A percentile compares a stretch with the other conserved stretches of the same genome.
Evolutionary conservation across 2,797 vertebrate species (phyloP).

Genomic region (Pseudochirops corinnae): DNA sequence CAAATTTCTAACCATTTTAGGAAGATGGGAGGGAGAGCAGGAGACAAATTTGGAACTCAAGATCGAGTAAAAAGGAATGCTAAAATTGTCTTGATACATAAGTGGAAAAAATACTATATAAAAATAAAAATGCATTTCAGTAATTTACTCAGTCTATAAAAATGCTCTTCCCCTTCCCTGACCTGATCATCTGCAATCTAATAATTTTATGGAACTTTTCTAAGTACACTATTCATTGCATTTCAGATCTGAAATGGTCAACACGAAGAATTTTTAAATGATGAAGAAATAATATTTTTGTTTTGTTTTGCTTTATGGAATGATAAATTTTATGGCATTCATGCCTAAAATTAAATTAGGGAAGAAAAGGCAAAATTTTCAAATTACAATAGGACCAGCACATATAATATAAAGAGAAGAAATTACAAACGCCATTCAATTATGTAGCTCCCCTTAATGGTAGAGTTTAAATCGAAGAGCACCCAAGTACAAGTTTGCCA

Average conservation of each 20-base stretch:
- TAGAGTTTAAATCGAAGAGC: constrained; percentile 72
- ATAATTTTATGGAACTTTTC: constrained; percentile 67
- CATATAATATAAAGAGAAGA: constrained; percentile 58
- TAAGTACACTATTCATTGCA: constrained; percentile 60
- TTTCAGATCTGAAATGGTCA: constrained; percentile 73
- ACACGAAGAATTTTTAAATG: constrained; percentile 64
- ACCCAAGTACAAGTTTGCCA: constrained; percentile 41
- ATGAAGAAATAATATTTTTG: constrained; percentile 68
- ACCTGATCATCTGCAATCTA: constrained; percentile 72
- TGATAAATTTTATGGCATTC: not conserved
- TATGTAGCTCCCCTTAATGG: constrained; percentile 32
- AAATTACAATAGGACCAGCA: constrained; percentile 42
- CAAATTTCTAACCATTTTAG: not conserved
- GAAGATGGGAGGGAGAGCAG: not conserved
- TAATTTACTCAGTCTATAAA: constrained; percentile 60
- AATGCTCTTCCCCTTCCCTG: not conserved
- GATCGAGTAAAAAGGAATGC: not conserved
- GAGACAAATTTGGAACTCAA: not conserved
- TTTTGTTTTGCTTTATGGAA: not conserved
- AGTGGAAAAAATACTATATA: not conserved
- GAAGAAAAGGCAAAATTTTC: constrained; percentile 30
- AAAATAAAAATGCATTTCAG: constrained; percentile 65
- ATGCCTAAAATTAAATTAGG: constrained; percentile 54
- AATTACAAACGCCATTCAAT: constrained; percentile 55
- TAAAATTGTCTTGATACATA: not conserved